Evolutionary conservation across 2,797 vertebrate genomes (phyloP).

Genomic region (Peromyscus melanophrys): DNA sequence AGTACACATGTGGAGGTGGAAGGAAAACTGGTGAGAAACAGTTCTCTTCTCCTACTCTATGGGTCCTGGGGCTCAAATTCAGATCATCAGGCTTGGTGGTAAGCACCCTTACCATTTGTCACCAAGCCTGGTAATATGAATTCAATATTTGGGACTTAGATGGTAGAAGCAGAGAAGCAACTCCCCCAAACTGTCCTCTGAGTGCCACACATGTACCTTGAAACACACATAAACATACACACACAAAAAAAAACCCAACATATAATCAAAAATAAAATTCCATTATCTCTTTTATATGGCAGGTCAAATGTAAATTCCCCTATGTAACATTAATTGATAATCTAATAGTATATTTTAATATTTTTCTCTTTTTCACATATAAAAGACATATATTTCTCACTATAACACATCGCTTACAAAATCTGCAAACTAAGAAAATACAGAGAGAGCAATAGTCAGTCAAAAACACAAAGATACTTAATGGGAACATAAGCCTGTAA

Average conservation of each 20-base stretch:
- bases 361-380: slow-evolving; percentile 40
- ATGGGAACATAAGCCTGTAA: background rate
- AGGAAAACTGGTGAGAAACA: background rate
- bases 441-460: background rate
- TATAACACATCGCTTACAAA: background rate
- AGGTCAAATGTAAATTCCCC: background rate
- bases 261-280: background rate
- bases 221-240: no score
- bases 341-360: background rate
- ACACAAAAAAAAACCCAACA: background rate
- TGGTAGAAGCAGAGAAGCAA: background rate
- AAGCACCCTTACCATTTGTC: background rate
- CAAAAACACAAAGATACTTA: background rate
- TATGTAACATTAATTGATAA: background rate
- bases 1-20: background rate
- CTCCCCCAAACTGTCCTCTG: background rate
- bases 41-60: background rate
- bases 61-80: background rate
- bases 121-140: background rate
- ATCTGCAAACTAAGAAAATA: background rate
- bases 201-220: background rate
- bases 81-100: background rate
- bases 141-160: background rate
- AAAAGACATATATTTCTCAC: slow-evolving; percentile 20
- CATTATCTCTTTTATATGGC: background rate